phyloP scores from a whole-genome alignment of 2,113 vertebrate species.

The Silurus asotus region DNA sequence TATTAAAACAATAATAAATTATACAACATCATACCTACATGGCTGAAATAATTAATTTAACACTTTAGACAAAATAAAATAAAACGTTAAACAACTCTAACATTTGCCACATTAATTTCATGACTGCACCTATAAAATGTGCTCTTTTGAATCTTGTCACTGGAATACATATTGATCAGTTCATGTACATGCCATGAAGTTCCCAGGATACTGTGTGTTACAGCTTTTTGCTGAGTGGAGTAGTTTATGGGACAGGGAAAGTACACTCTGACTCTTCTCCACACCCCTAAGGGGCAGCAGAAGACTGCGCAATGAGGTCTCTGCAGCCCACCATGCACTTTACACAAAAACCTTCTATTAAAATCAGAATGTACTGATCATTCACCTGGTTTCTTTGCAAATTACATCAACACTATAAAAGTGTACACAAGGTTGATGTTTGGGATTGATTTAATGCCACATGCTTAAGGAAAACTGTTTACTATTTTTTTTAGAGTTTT shows the following conservation, averaged over 20 bases:
- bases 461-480: neutral
- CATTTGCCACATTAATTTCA: neutral
- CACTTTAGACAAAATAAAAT: neutral
- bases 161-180: neutral
- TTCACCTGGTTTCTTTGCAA: slow-evolving; percentile 6
- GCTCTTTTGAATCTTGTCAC: neutral
- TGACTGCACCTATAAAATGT: neutral
- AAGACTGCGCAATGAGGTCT: slow-evolving; percentile 59
- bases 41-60: neutral
- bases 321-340: neutral
- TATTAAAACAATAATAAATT: neutral
- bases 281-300: slow-evolving; percentile 73
- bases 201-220: neutral
- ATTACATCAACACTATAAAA: neutral
- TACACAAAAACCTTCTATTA: neutral
- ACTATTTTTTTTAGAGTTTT: neutral
- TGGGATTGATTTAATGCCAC: slow-evolving; percentile 3
- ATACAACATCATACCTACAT: neutral
- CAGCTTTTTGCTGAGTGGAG: neutral
- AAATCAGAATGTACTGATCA: neutral
- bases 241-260: neutral
- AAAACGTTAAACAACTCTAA: neutral
- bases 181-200: neutral
- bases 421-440: neutral
- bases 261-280: slow-evolving; percentile 1